A percentile compares a stretch with the other conserved stretches of the same genome.
These are phyloP conservation scores for Nymphalis polychloros DNA, from an alignment of 2,888 invertebrate genomes.

Conservation along the genomic window DNA sequence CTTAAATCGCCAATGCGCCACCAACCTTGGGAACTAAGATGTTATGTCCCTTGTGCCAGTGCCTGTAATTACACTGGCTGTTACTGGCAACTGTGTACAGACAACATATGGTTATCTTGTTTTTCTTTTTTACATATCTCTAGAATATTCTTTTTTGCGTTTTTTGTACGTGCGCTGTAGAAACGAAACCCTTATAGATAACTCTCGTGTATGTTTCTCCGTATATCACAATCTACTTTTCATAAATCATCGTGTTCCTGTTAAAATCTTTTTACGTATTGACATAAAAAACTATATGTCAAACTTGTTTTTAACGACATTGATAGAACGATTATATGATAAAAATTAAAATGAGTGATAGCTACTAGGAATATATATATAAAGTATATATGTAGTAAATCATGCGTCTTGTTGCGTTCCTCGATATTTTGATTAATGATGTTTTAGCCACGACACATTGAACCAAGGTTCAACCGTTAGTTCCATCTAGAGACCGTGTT, in stretches of 20 bases:
- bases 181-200: too few species aligned
- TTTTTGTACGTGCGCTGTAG: too few species aligned
- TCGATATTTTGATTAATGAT: slow-evolving; percentile 24
- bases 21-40: too few species aligned
- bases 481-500: slow-evolving; percentile 12
- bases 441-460: slow-evolving; percentile 18
- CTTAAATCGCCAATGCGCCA: too few species aligned
- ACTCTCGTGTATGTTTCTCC: neutral
- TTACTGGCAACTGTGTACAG: neutral
- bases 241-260: too few species aligned
- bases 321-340: neutral
- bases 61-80: too few species aligned
- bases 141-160: too few species aligned
- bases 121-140: neutral
- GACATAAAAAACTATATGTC: too few species aligned
- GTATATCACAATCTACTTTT: too few species aligned
- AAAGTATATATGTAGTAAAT: neutral
- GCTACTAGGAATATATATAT: neutral
- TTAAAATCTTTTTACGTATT: too few species aligned
- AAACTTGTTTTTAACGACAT: too few species aligned
- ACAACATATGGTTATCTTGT: slow-evolving; percentile 2
- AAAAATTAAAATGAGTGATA: neutral
- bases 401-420: slow-evolving; percentile 1
- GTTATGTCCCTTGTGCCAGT: too few species aligned
- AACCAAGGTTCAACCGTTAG: slow-evolving; percentile 24